Evolutionary conservation across 2,888 invertebrate genomes (phyloP).

Genomic region (Aricia artaxerxes): DNA sequence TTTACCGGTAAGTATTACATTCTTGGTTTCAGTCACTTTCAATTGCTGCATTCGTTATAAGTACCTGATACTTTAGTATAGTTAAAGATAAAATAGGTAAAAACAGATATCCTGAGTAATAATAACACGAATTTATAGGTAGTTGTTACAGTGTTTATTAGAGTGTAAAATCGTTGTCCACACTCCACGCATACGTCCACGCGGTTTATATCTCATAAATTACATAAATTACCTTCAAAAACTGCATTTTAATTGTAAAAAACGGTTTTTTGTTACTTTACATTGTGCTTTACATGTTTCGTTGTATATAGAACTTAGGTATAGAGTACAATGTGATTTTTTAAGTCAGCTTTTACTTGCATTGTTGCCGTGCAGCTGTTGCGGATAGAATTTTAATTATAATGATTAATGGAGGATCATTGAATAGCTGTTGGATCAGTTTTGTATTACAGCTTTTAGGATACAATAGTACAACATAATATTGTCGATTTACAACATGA

Average conservation of each 20-base stretch:
- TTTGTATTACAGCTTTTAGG: background rate
- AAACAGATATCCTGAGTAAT: background rate
- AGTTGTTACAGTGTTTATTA: background rate
- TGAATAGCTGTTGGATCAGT: background rate
- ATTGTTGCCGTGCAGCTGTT: conserved; percentile 13
- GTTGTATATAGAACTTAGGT: background rate
- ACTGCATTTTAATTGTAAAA: background rate
- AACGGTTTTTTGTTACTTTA: background rate
- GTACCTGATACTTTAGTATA: background rate
- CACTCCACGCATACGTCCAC: background rate
- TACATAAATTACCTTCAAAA: background rate
- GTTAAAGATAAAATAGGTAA: background rate
- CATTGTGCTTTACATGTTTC: background rate
- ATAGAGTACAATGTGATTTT: background rate
- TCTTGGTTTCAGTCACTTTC: conserved; percentile 10
- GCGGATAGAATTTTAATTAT: conserved; percentile 14
- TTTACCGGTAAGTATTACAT: conserved; percentile 58
- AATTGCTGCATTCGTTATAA: background rate
- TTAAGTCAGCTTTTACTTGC: background rate
- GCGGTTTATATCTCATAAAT: background rate
- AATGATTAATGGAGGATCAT: conserved; percentile 10
- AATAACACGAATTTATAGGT: background rate
- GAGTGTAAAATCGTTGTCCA: background rate
- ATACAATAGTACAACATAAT: background rate
- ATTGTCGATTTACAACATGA: no score